Percentiles rank a stretch among this genome's conserved stretches.
Conservation (phyloP, 2,797 vertebrate species). For the Schizothorax lantsangensis region DNA sequence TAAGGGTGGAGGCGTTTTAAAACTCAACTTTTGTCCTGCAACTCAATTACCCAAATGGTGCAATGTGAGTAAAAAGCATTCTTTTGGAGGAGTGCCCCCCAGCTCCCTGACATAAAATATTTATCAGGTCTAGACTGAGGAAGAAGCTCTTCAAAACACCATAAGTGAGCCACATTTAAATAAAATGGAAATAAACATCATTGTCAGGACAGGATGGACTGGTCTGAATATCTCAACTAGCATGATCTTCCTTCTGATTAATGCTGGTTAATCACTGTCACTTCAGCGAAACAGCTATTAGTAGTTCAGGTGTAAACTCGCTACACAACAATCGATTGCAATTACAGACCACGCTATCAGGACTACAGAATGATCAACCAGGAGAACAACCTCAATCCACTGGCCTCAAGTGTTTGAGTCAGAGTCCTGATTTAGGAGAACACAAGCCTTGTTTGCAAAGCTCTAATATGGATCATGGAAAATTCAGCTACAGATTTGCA, state of each 20-base stretch:
- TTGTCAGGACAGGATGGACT: background rate
- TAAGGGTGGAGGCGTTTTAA: slow-evolving; percentile 17
- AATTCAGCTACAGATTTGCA: background rate
- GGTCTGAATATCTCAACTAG: background rate
- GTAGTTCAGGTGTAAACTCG: slow-evolving; percentile 65
- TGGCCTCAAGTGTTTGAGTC: background rate
- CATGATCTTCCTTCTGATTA: background rate
- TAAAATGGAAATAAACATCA: background rate
- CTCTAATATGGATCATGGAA: background rate
- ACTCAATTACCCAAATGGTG: slow-evolving; percentile 36
- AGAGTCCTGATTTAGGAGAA: slow-evolving; percentile 7
- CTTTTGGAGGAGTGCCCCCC: slow-evolving; percentile 56
- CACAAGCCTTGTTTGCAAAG: background rate
- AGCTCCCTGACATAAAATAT: slow-evolving; percentile 42
- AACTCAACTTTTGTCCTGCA: slow-evolving; percentile 26
- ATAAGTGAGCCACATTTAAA: slow-evolving; percentile 7
- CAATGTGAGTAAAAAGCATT: slow-evolving; percentile 57
- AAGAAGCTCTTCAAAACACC: background rate
- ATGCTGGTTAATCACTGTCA: slow-evolving; percentile 34
- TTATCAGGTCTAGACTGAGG: background rate
- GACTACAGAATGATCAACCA: slow-evolving; percentile 47
- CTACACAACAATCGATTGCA: slow-evolving; percentile 71
- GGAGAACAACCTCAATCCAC: slow-evolving; percentile 8
- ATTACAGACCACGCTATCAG: slow-evolving; percentile 65
- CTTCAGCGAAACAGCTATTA: slow-evolving; percentile 44